phyloP scores from a whole-genome alignment of 2,888 invertebrate species.

The Ormyrus pomaceus region DNA sequence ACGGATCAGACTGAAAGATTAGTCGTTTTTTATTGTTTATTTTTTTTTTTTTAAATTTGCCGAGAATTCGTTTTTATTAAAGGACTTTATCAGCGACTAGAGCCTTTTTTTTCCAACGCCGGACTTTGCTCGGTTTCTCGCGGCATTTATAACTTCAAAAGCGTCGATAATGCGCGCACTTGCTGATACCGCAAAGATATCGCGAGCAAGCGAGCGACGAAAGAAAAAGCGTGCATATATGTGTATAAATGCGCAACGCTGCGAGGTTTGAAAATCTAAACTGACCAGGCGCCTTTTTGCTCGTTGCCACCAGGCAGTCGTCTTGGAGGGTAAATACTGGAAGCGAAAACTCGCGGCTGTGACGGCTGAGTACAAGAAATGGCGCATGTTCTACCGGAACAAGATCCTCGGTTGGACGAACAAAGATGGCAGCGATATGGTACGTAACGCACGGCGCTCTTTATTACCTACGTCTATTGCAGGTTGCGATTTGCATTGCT shows the following conservation, averaged over 20 bases:
- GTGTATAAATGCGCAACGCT: no score
- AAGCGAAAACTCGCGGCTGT: slow-evolving; percentile 97
- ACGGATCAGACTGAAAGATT: no score
- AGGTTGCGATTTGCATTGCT: neutral
- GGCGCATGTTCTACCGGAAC: slow-evolving; percentile 94
- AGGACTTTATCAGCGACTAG: no score
- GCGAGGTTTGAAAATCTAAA: slow-evolving; percentile 6
- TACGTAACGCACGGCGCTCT: slow-evolving; percentile 71
- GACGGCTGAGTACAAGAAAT: slow-evolving; percentile 99
- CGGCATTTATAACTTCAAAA: no score
- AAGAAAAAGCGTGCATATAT: neutral
- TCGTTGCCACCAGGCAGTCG: slow-evolving; percentile 85
- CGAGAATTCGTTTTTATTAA: no score
- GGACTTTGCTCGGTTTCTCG: no score
- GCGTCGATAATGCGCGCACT: no score
- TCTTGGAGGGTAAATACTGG: slow-evolving; percentile 99
- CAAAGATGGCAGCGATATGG: slow-evolving; percentile 86
- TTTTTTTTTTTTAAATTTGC: no score
- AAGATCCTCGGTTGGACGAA: slow-evolving; percentile 85
- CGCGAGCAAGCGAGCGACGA: neutral
- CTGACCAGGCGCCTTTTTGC: slow-evolving; percentile 52
- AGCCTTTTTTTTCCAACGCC: no score
- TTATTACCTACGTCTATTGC: neutral
- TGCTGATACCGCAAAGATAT: slow-evolving; percentile 11
- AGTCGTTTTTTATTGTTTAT: no score